Evolutionary conservation across 2,113 vertebrate genomes (phyloP).

Genomic region (Lota lota): DNA sequence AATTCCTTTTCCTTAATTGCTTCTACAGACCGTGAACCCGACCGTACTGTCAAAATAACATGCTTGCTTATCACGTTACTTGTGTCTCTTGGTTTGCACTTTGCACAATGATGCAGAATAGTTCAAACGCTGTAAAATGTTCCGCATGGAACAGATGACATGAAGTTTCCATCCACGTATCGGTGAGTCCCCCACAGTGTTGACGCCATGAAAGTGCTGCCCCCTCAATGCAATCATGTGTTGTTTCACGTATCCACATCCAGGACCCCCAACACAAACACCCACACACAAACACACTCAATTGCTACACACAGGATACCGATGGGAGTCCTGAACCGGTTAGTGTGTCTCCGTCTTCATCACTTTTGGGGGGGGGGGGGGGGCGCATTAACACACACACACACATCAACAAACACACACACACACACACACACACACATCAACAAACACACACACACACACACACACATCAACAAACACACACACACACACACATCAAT

Average conservation of each 20-base stretch:
- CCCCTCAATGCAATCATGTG: slow-evolving; percentile 1
- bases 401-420: too few species aligned
- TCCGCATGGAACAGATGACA: too few species aligned
- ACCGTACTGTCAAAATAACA: slow-evolving; percentile 12
- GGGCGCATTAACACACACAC: too few species aligned
- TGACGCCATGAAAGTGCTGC: background rate
- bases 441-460: too few species aligned
- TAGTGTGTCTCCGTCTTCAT: slow-evolving; percentile 15
- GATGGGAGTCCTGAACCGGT: slow-evolving; percentile 4
- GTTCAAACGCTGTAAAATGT: background rate
- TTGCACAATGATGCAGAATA: background rate
- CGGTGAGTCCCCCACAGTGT: too few species aligned
- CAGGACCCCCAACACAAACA: background rate
- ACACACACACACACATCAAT: too few species aligned
- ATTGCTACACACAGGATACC: slow-evolving; percentile 1
- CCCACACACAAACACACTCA: too few species aligned
- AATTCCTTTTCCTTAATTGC: slow-evolving; percentile 46
- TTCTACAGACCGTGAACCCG: slow-evolving; percentile 44
- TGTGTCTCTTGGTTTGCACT: background rate
- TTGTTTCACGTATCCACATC: background rate
- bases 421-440: too few species aligned
- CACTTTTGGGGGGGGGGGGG: slow-evolving; percentile 6
- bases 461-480: too few species aligned
- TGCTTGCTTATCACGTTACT: background rate
- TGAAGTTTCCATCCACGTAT: too few species aligned